Conservation (phyloP, 2,113 vertebrate species). For the Siniperca knerii region DNA sequence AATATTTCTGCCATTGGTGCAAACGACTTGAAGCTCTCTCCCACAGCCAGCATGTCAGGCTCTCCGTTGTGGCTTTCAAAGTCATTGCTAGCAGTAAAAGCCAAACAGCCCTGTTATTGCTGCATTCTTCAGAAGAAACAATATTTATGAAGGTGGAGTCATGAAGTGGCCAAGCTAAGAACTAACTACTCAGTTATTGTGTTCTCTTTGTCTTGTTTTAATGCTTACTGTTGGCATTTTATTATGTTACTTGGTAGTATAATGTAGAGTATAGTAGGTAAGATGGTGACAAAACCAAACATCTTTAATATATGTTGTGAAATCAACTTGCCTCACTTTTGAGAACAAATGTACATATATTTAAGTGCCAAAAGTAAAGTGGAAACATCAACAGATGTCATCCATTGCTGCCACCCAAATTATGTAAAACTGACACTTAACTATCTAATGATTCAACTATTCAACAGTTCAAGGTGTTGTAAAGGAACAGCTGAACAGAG, state of each 20-base stretch:
- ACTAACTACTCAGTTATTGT: slow-evolving; percentile 7
- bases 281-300: neutral
- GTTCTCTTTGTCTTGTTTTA: slow-evolving; percentile 17
- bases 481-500: neutral
- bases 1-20: slow-evolving; percentile 30
- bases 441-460: neutral
- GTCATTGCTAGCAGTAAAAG: slow-evolving; percentile 54
- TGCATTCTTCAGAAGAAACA: slow-evolving; percentile 14
- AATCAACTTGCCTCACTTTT: neutral
- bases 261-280: neutral
- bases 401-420: neutral
- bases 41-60: slow-evolving; percentile 5
- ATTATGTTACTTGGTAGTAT: slow-evolving; percentile 4
- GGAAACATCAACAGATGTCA: neutral
- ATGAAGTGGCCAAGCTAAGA: slow-evolving; percentile 11
- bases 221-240: neutral
- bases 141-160: slow-evolving; percentile 45
- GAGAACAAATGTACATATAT: neutral
- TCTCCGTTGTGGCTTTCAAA: slow-evolving; percentile 48
- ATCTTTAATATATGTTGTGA: neutral
- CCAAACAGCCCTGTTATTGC: slow-evolving; percentile 42
- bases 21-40: slow-evolving; percentile 18
- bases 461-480: neutral
- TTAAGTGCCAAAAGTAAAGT: neutral
- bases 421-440: neutral